Evolutionary conservation across 2,888 invertebrate species (phyloP).

Genomic region (Ophion ellenae): DNA sequence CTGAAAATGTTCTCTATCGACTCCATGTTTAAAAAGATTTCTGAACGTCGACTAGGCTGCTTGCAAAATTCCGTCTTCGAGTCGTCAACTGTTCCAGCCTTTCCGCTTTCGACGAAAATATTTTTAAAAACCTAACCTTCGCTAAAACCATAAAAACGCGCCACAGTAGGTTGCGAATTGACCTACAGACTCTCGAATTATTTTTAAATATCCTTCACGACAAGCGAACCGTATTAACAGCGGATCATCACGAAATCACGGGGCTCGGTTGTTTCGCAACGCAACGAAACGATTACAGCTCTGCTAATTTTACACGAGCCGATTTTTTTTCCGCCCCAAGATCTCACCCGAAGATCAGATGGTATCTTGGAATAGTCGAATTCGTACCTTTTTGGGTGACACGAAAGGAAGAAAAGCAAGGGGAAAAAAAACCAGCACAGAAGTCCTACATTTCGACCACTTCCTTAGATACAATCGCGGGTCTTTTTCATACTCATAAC

Average conservation of each 20-base stretch:
- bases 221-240: background rate
- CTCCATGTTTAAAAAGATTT: background rate
- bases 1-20: background rate
- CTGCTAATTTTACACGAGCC: background rate
- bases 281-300: background rate
- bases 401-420: background rate
- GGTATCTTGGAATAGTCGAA: background rate
- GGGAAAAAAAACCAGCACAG: background rate
- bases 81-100: background rate
- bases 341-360: conserved; percentile 8
- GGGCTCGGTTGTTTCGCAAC: background rate
- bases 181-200: too few relatives aligned
- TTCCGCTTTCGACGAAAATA: background rate
- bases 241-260: background rate
- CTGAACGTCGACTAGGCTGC: background rate
- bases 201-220: background rate
- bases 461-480: conserved; percentile 44
- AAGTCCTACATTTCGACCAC: conserved; percentile 16
- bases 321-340: background rate
- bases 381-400: conserved; percentile 1
- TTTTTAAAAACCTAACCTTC: background rate
- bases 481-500: conserved; percentile 50
- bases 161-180: too few relatives aligned
- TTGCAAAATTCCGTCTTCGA: background rate
- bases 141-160: background rate